Conservation (phyloP, 30 jellyfish, hydroid and myxozoan genomes). For the Turritopsis rubra region DNA sequence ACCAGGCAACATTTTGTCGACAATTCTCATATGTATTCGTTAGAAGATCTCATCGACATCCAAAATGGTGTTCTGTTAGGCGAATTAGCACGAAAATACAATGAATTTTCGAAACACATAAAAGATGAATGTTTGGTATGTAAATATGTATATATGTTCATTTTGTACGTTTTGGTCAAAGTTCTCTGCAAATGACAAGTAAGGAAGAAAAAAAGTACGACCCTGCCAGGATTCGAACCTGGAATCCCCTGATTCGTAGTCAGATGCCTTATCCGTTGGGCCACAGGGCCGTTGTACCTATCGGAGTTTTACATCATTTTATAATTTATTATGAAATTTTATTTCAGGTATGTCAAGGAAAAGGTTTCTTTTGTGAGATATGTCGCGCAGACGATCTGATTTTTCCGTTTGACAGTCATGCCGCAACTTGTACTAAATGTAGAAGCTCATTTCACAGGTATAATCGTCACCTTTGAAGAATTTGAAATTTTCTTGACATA, state of each 20-base stretch:
- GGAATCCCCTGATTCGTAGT: slow-evolving; percentile 76
- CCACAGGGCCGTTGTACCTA: slow-evolving; percentile 45
- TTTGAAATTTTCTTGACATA: no score
- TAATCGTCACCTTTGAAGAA: background rate
- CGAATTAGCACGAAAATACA: slow-evolving; percentile 53
- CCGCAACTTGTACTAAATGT: slow-evolving; percentile 51
- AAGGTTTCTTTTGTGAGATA: slow-evolving; percentile 80
- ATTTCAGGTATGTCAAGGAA: slow-evolving; percentile 78
- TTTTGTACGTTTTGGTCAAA: background rate
- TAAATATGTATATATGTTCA: background rate
- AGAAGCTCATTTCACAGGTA: slow-evolving; percentile 72
- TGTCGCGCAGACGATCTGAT: slow-evolving; percentile 66
- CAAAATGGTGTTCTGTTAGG: slow-evolving; percentile 47
- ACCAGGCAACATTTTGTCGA: slow-evolving; percentile 92
- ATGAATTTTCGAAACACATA: slow-evolving; percentile 70
- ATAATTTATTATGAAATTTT: background rate
- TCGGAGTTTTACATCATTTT: background rate
- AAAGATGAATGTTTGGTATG: slow-evolving; percentile 86
- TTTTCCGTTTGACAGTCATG: slow-evolving; percentile 75
- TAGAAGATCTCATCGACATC: slow-evolving; percentile 64
- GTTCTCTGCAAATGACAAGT: background rate
- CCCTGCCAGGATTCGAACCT: slow-evolving; percentile 79
- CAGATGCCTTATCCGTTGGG: slow-evolving; percentile 75
- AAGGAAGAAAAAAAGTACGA: slow-evolving; percentile 21
- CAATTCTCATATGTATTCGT: slow-evolving; percentile 54